These are phyloP conservation scores for Lacanobia wlatinum DNA, from an alignment of 2,888 invertebrate genomes.

Conservation along the genomic window DNA sequence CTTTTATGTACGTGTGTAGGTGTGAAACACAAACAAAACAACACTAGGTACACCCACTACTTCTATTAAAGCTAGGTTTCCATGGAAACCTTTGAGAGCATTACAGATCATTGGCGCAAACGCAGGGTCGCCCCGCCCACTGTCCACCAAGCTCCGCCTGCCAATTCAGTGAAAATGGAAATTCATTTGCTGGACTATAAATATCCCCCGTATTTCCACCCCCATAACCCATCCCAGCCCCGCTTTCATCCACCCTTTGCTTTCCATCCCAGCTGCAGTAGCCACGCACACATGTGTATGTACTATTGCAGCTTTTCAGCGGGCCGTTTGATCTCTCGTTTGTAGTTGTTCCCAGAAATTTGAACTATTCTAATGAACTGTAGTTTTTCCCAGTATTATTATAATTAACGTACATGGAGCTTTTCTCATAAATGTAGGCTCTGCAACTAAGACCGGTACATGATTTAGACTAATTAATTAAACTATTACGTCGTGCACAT, in stretches of 20 bases:
- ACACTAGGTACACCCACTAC: neutral
- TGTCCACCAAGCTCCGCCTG: neutral
- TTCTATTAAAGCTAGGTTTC: neutral
- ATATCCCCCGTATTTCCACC: neutral
- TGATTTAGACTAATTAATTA: constrained; percentile 47
- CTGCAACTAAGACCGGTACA: constrained; percentile 37
- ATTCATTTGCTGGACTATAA: neutral
- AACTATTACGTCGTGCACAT: constrained; percentile 55
- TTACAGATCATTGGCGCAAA: neutral
- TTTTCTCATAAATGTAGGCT: neutral
- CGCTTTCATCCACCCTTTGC: neutral
- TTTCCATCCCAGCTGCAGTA: neutral
- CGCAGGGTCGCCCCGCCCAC: neutral
- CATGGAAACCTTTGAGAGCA: neutral
- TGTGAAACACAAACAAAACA: neutral
- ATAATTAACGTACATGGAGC: neutral
- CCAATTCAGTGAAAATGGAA: neutral
- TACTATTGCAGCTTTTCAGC: neutral
- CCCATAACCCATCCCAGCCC: neutral
- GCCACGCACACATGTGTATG: neutral
- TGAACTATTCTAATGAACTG: neutral
- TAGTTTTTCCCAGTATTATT: neutral
- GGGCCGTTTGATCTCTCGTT: neutral
- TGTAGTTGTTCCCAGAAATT: neutral
- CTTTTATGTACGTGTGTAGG: neutral